Evolutionary conservation across 2,797 vertebrate genomes (phyloP).

Genomic region (Choloepus didactylus): DNA sequence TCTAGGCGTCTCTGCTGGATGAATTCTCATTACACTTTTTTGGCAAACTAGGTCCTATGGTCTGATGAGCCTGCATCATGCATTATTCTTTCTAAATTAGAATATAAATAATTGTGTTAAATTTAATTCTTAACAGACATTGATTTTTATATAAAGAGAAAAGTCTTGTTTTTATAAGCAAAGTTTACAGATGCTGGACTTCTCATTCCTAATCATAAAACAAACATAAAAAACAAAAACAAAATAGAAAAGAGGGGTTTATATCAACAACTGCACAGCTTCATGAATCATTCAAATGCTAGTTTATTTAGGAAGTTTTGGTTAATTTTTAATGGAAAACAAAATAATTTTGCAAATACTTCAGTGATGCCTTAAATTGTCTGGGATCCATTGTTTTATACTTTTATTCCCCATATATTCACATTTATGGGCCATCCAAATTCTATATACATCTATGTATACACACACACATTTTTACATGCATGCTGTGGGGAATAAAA

Average conservation of each 20-base stretch:
- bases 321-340: conserved; percentile 24
- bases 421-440: background rate
- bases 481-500: background rate
- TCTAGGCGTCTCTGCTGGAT: background rate
- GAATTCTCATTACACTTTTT: background rate
- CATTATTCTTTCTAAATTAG: background rate
- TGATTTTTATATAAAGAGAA: background rate
- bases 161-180: background rate
- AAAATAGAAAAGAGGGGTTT: background rate
- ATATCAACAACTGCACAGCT: background rate
- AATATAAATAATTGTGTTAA: background rate
- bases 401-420: background rate
- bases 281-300: conserved; percentile 14
- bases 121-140: background rate
- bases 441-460: background rate
- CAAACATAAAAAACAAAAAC: background rate
- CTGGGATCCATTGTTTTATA: background rate
- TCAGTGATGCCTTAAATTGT: background rate
- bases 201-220: background rate
- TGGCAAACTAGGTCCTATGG: background rate
- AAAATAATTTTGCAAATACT: conserved; percentile 45
- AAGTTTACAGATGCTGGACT: background rate
- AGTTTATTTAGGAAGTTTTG: background rate
- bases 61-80: background rate
- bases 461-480: background rate